Evolutionary conservation across 2,888 invertebrate species (phyloP).

Genomic region (Yponomeuta plumbellus): DNA sequence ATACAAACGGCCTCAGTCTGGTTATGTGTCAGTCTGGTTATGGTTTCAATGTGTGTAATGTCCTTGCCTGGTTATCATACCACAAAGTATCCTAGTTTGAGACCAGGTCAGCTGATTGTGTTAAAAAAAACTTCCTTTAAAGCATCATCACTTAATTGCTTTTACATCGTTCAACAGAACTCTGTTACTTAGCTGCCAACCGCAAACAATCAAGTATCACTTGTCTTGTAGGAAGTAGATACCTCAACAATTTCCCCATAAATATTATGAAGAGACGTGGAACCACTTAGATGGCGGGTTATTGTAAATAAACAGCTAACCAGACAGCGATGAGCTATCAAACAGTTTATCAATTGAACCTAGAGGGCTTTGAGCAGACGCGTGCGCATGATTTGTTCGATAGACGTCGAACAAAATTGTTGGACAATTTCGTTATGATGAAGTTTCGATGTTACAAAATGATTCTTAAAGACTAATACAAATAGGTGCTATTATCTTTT

Average conservation of each 20-base stretch:
- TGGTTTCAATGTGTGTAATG: too few relatives aligned
- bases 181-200: background rate
- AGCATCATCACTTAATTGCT: constrained; percentile 13
- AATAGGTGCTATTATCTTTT: background rate
- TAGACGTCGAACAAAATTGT: constrained; percentile 2
- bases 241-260: background rate
- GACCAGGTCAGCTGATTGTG: too few relatives aligned
- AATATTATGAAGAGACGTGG: constrained; percentile 8
- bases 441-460: background rate
- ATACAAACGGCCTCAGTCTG: too few relatives aligned
- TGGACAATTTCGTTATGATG: background rate
- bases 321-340: constrained; percentile 18
- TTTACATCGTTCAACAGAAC: background rate
- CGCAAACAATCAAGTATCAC: background rate
- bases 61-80: too few relatives aligned
- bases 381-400: constrained; percentile 22
- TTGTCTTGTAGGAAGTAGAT: constrained; percentile 1
- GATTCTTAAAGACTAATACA: background rate
- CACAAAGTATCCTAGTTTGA: too few relatives aligned
- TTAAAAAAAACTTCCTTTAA: too few relatives aligned
- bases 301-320: constrained; percentile 22
- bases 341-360: constrained; percentile 16
- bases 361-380: constrained; percentile 17
- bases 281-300: constrained; percentile 12
- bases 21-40: too few relatives aligned